Percentiles rank a stretch among this genome's conserved stretches.
Evolutionary conservation across 2,888 invertebrate species (phyloP).

Genomic region (Amphiduros pacificus): DNA sequence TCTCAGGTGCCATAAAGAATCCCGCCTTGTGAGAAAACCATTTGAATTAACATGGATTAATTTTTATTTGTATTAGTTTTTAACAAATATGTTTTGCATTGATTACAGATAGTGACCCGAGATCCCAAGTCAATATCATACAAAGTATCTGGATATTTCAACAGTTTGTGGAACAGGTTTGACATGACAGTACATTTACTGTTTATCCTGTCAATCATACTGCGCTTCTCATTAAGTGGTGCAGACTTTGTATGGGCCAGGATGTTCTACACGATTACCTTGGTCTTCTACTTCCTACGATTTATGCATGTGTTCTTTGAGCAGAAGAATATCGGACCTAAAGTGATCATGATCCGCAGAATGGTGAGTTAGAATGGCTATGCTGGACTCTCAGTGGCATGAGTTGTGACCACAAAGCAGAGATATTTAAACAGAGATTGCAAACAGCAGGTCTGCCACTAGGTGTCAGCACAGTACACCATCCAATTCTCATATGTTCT

Average conservation of each 20-base stretch:
- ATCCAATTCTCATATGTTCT: no score
- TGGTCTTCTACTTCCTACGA: constrained; percentile 53
- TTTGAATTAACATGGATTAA: no score
- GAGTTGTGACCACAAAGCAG: no score
- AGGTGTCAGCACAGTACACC: no score
- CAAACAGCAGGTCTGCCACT: no score
- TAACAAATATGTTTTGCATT: neutral
- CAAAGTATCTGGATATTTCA: constrained; percentile 50
- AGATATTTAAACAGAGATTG: no score
- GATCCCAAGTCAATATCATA: constrained; percentile 42
- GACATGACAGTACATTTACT: constrained; percentile 49
- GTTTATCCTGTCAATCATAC: constrained; percentile 47
- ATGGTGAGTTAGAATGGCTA: no score
- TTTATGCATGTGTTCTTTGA: constrained; percentile 56
- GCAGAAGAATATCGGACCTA: constrained; percentile 56
- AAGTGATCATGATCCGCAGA: constrained; percentile 58
- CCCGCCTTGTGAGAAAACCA: no score
- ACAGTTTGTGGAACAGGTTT: constrained; percentile 53
- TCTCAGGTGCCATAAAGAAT: no score
- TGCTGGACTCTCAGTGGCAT: no score
- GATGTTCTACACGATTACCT: constrained; percentile 49
- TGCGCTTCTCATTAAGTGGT: constrained; percentile 39
- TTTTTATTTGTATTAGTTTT: neutral
- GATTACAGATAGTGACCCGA: constrained; percentile 40
- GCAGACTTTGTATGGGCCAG: constrained; percentile 44